These are phyloP conservation scores for Hyppa rectilinea DNA, from an alignment of 2,888 invertebrate species.

Conservation along the genomic window DNA sequence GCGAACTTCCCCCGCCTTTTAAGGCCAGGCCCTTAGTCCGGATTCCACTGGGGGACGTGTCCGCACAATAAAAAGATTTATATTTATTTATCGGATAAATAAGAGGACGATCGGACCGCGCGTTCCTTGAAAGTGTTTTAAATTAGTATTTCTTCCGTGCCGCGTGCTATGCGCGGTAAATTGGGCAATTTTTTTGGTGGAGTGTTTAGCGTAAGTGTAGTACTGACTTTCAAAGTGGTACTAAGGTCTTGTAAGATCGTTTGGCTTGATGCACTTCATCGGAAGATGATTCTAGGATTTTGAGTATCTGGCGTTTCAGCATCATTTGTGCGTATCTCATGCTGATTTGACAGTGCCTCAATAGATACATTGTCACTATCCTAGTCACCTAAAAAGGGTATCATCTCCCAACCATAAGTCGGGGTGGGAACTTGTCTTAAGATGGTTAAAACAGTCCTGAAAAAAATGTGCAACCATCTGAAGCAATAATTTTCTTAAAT, in stretches of 20 bases:
- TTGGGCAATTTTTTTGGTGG: conserved; percentile 60
- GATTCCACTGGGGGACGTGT: conserved; percentile 86
- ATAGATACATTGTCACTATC: neutral
- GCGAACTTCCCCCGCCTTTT: conserved; percentile 86
- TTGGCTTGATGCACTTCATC: neutral
- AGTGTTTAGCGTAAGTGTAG: conserved; percentile 29
- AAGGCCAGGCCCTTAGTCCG: conserved; percentile 84
- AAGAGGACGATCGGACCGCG: conserved; percentile 73
- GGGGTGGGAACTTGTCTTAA: neutral
- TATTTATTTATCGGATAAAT: conserved; percentile 86
- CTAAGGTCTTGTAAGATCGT: neutral
- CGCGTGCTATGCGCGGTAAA: conserved; percentile 71
- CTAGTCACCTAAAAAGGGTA: too few relatives aligned
- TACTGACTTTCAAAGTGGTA: conserved; percentile 1
- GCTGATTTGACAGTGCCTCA: neutral
- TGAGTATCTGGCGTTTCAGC: neutral
- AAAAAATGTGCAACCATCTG: neutral
- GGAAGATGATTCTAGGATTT: neutral
- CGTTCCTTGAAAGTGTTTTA: conserved; percentile 80
- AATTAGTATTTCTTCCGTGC: conserved; percentile 80
- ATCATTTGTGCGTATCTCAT: too few relatives aligned
- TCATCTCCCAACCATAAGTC: neutral
- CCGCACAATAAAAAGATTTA: conserved; percentile 85
- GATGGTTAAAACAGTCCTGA: accelerated
- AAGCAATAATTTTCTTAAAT: neutral